Percentiles rank a stretch among this genome's conserved stretches.
Evolutionary conservation across 2,888 invertebrate species (phyloP).

Genomic region (Alcis repandata): DNA sequence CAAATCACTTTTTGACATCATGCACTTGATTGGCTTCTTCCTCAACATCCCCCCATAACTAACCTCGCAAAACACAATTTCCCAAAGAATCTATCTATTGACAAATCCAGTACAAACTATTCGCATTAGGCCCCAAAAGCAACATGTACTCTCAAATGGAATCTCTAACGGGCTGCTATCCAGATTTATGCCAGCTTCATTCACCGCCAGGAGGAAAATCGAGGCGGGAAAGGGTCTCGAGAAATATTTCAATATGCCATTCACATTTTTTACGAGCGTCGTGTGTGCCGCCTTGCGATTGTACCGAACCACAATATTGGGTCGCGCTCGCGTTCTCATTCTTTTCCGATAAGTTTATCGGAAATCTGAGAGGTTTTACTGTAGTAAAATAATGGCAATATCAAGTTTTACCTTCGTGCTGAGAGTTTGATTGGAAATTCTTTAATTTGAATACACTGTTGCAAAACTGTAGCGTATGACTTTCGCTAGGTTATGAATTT

Average conservation of each 20-base stretch:
- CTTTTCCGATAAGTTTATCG: slow-evolving; percentile 66
- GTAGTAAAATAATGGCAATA: slow-evolving; percentile 33
- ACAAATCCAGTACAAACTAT: slow-evolving; percentile 27
- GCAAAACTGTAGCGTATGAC: no score
- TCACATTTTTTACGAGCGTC: slow-evolving; percentile 83
- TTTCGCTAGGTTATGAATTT: no score
- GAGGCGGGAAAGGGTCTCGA: slow-evolving; percentile 75
- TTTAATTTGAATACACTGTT: slow-evolving; percentile 10
- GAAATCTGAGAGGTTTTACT: slow-evolving; percentile 51
- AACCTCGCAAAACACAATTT: background rate
- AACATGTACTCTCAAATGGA: slow-evolving; percentile 36
- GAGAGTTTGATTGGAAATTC: slow-evolving; percentile 3
- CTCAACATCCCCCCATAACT: background rate
- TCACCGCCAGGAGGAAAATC: slow-evolving; percentile 74
- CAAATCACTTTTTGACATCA: no score
- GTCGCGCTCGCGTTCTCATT: slow-evolving; percentile 64
- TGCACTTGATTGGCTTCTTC: no score
- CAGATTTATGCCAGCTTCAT: slow-evolving; percentile 77
- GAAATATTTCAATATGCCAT: slow-evolving; percentile 85
- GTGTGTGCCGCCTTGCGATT: slow-evolving; percentile 78
- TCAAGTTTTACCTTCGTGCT: slow-evolving; percentile 1
- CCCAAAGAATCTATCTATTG: background rate
- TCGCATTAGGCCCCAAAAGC: slow-evolving; percentile 31
- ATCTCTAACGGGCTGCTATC: slow-evolving; percentile 62
- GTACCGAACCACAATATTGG: slow-evolving; percentile 76